Evolutionary conservation across 2,888 invertebrate species (phyloP), one percentile per base, ranked within the genome.

Genomic region (Maniola hyperantus): DNA sequence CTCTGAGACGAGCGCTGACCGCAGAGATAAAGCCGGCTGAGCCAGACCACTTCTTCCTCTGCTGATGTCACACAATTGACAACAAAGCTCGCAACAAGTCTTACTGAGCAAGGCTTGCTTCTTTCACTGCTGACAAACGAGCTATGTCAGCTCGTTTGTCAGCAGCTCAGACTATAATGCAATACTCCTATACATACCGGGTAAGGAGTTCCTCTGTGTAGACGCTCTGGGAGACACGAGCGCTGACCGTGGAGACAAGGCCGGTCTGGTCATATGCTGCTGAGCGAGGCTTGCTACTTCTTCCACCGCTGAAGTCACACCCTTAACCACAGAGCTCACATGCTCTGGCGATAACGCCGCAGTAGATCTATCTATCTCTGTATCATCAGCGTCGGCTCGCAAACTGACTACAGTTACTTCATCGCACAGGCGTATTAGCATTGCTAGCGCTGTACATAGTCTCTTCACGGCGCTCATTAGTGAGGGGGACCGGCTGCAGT

Each of bases 391-490:
- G 71, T 90, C 94, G 36, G 94, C 94, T n/a, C 94, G 93, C 78
- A 95, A 93, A 76, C 96, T 95, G 55, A 95, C 95, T 73, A 95
- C 95, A 71, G 98, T 93, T 61, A 97, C 96, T 85, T 97, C 97
- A 85, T 98, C 98, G 84, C 98, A 97, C 73, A 98, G 94, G 77
- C 97, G 96, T 76, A 98, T 96, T 74, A 98, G 93, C 89, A 96
- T 95, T 5, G 97, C 97, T 71, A 98, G 92, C 72, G 97, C 96
- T 75, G 96, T 95, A 81, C 97, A 97, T 66, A 98, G 95, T 80
- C 97, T 96, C 83, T 96, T 97, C 63, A 97, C 97, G 13, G 97
- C 97, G 64, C 96, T 96, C 78, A 94, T 94, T 75, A 97, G 88
- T 55, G 94, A 93, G 65, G 96, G 95, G 76, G 96, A 96, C 61